Evolutionary conservation across 2,888 invertebrate genomes (phyloP), one percentile per base, ranked within the genome.

Genomic region (Cantharis rustica): DNA sequence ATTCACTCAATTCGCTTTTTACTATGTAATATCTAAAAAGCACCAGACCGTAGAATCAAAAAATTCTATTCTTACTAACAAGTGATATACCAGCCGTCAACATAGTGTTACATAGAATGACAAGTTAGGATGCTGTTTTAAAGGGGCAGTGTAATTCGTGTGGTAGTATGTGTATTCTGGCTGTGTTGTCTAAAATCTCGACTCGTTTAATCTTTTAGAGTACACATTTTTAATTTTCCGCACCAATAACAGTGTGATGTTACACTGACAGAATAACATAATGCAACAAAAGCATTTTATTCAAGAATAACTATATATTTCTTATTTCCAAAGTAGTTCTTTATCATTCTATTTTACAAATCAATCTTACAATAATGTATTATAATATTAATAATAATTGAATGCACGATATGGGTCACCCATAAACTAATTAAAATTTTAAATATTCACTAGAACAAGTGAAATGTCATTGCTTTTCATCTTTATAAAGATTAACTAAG

Each of bases 121-220:
- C 79, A 79, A 76, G 79, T 68, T 70, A 73, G 66, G 73, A 73
- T 75, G 73, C 61, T 73, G 74, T 72, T 77, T 80, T 81, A 68
- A 74, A 78, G 74, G 77, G 77, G 74, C 75, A 79, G 77, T 78
- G 79, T 78, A 79, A 78, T 80, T 80, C 80, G 76, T 80, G 71
- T 78, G 78, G 71, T 78, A 75, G 79, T 75, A 75, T 75, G 77
- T 78, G 75, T 79, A 73, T 74, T 72, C 75, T 69, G 74, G 71
- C 73, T 75, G 68, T 71, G 82, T 80, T 80, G 83, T 84, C 83
- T 83, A 81, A 83, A 82, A 80, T 80, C 81, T 78, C 75, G 82
- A 83, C 82, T 84, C 81, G 83, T 84, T 85, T 86, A 86, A 86
- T 87, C 86, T 86, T 82, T 85, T 85, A 86, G 84, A 84, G 84